Evolutionary conservation across 2,888 invertebrate genomes (phyloP), one percentile per base, ranked within the genome.

Genomic region (Biston betularia): DNA sequence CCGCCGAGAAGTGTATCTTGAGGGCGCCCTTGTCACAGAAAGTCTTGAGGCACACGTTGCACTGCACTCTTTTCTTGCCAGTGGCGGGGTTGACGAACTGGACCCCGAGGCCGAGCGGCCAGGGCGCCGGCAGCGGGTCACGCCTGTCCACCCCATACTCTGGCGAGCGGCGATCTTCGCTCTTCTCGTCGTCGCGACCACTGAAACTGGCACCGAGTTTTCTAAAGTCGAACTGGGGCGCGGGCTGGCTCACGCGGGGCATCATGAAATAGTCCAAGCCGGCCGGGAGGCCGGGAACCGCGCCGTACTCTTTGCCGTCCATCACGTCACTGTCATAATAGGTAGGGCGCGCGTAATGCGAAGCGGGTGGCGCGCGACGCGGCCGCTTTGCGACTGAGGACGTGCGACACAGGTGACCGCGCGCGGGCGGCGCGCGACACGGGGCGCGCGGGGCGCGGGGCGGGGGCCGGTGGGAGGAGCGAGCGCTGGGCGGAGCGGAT

Each of bases 21-120:
- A 99, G 94, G 50, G 99, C 99, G 72, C 99, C 99, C 93, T 99
- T 99, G 93, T 99, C 99, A 95, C 99, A 99, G 93, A 99, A 99
- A 67, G 99, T 99, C 91, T 99, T 99, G 74, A 98, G 95, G 90
- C 99, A 99, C 70, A 98, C 98, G 86, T 98, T 98, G 93, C 99
- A 99, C 94, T 98, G 98, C 70, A 99, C 99, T 79, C 99, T 95
- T 86, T 98, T 98, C 94, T 99, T 99, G 50, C 98, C 98, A 44
- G 98, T 98, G 10, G 97, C 96, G 35, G 98, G 98, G 89, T 98
- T 98, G 80, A 98, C 97, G 85, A 97, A 97, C 84, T 97, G 97
- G 44, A 97, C 97, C 24, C 97, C 97, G 76, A 97, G 94, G 75
- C 97, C 97, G 68, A 97, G 95, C 38, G 97, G 97, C 96, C 96